Percentiles rank a stretch among this genome's conserved stretches.
Conservation (phyloP, 2,888 invertebrate species). For the Esperia sulphurella region DNA sequence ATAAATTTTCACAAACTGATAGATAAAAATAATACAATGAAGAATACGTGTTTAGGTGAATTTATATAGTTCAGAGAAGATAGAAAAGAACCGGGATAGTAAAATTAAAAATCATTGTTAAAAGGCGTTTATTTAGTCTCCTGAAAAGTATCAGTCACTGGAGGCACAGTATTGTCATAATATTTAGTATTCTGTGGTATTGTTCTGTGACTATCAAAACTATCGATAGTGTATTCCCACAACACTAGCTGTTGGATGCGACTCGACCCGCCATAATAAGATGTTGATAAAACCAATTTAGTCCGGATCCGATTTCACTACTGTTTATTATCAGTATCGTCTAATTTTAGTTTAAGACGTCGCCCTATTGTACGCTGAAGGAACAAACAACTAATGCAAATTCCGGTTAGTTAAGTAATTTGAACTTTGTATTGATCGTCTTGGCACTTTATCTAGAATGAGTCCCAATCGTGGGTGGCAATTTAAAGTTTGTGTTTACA, state of each 20-base stretch:
- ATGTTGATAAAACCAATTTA: conserved; percentile 55
- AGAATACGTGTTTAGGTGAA: no score
- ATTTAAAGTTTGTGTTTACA: conserved; percentile 7
- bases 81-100: no score
- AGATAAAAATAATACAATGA: no score
- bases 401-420: conserved; percentile 50
- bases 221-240: background rate
- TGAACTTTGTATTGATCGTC: conserved; percentile 40
- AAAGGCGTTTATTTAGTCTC: no score
- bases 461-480: conserved; percentile 10
- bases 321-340: conserved; percentile 50
- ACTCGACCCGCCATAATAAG: conserved; percentile 20
- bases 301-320: conserved; percentile 41
- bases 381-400: conserved; percentile 50
- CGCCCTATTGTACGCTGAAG: conserved; percentile 44
- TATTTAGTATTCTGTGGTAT: no score
- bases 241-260: background rate
- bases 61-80: no score
- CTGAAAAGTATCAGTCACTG: no score
- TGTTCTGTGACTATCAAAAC: background rate
- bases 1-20: no score
- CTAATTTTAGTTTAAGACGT: conserved; percentile 43
- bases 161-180: no score
- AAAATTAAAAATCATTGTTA: no score
- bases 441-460: conserved; percentile 20